These are phyloP conservation scores for Calliphora vicina DNA, from an alignment of 1,140 invertebrate species.

Conservation along the genomic window DNA sequence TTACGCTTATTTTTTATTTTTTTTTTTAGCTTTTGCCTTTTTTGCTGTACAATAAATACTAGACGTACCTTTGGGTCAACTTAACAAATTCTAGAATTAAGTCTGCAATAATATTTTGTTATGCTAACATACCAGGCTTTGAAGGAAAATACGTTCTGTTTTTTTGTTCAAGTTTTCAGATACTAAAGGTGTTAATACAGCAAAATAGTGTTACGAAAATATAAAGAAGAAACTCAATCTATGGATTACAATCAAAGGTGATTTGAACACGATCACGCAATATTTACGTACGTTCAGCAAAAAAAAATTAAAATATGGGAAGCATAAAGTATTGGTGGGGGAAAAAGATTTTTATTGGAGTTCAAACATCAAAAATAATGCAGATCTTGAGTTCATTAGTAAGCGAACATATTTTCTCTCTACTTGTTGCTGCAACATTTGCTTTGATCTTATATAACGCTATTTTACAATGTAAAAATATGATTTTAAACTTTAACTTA, in stretches of 20 bases:
- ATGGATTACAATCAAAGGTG: slow-evolving; percentile 28
- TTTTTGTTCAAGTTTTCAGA: background rate
- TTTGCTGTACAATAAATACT: background rate
- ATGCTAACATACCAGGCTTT: background rate
- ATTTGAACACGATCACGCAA: slow-evolving; percentile 31
- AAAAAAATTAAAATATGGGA: background rate
- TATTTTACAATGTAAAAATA: no score
- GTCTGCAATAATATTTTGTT: background rate
- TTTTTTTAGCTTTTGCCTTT: no score
- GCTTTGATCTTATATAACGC: no score
- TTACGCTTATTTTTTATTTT: background rate
- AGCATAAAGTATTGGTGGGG: background rate
- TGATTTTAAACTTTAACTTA: no score
- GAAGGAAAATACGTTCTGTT: background rate
- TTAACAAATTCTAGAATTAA: slow-evolving; percentile 1
- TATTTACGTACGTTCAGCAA: background rate
- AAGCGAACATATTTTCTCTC: no score
- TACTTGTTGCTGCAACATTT: no score
- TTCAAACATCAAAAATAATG: no score
- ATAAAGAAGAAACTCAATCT: slow-evolving; percentile 5
- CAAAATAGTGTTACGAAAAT: no score
- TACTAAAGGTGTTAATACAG: slow-evolving; percentile 6
- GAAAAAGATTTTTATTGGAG: background rate
- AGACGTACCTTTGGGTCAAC: background rate
- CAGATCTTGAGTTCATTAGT: no score